phyloP scores from a whole-genome alignment of 2,888 invertebrate species.

The Phortica okadai region DNA sequence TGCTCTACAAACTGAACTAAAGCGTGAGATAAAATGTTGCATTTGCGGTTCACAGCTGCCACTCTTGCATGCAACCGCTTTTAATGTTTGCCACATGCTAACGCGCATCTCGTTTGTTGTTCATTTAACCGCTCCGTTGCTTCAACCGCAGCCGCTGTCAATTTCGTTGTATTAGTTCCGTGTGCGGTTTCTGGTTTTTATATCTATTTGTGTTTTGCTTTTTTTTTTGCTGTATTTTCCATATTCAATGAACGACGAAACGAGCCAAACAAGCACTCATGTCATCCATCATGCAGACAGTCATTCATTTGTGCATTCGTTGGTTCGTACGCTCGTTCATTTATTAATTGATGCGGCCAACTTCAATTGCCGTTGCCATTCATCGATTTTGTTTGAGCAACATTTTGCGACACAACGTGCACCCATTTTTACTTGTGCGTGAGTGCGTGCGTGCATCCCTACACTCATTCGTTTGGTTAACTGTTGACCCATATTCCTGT shows the following conservation, averaged over 20 bases:
- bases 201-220: neutral
- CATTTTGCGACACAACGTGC: neutral
- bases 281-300: conserved; percentile 13
- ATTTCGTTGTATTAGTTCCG: conserved; percentile 22
- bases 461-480: neutral
- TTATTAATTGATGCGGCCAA: conserved; percentile 6
- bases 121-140: neutral
- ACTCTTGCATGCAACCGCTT: conserved; percentile 8
- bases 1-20: conserved; percentile 33
- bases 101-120: neutral
- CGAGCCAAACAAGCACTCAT: neutral
- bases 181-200: neutral
- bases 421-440: neutral
- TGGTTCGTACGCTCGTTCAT: neutral
- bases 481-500: conserved; percentile 33
- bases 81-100: neutral
- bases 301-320: conserved; percentile 1
- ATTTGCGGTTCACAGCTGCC: conserved; percentile 19
- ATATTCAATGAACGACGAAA: neutral
- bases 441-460: neutral
- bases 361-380: conserved; percentile 5
- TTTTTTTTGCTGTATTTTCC: neutral
- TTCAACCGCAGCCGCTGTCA: neutral
- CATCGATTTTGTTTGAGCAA: conserved; percentile 6
- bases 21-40: conserved; percentile 27